phyloP scores from a whole-genome alignment of 2,888 invertebrate species.

The Dermolepida albohirtum region DNA sequence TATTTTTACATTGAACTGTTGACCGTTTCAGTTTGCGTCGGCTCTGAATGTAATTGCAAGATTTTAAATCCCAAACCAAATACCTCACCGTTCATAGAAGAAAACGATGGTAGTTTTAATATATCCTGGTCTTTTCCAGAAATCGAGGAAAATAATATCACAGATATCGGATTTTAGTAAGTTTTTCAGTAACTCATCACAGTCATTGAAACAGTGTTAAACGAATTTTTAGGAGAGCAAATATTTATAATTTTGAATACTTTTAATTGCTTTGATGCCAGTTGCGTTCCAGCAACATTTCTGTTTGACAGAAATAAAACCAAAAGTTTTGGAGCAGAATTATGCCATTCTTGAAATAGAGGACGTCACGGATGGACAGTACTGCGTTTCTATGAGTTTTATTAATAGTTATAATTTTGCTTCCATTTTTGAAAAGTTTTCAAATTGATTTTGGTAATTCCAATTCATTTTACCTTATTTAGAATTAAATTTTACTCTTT shows the following conservation, averaged over 20 bases:
- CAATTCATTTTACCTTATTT: too few relatives aligned
- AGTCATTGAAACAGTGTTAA: neutral
- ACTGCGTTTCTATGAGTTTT: constrained; percentile 40
- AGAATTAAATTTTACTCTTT: too few relatives aligned
- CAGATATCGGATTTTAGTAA: constrained; percentile 27
- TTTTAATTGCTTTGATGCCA: constrained; percentile 9
- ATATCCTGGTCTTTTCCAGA: constrained; percentile 23
- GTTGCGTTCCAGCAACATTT: constrained; percentile 9
- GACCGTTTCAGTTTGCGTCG: constrained; percentile 23
- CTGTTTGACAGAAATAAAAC: neutral
- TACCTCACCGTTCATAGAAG: constrained; percentile 1
- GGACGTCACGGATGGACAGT: constrained; percentile 11
- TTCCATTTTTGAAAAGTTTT: too few relatives aligned
- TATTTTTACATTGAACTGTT: too few relatives aligned
- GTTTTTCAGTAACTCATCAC: too few relatives aligned
- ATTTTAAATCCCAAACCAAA: constrained; percentile 16
- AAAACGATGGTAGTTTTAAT: neutral
- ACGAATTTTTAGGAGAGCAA: neutral
- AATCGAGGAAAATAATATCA: constrained; percentile 23
- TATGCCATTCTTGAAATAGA: constrained; percentile 6
- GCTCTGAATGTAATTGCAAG: constrained; percentile 28
- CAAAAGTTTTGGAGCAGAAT: neutral
- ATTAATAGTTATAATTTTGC: constrained; percentile 43
- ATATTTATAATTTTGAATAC: neutral
- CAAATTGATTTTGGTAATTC: too few relatives aligned